A percentile compares a stretch with the other conserved stretches of the same genome.
Conservation (phyloP, 2,888 invertebrate species). For the Vandiemenella viatica region DNA sequence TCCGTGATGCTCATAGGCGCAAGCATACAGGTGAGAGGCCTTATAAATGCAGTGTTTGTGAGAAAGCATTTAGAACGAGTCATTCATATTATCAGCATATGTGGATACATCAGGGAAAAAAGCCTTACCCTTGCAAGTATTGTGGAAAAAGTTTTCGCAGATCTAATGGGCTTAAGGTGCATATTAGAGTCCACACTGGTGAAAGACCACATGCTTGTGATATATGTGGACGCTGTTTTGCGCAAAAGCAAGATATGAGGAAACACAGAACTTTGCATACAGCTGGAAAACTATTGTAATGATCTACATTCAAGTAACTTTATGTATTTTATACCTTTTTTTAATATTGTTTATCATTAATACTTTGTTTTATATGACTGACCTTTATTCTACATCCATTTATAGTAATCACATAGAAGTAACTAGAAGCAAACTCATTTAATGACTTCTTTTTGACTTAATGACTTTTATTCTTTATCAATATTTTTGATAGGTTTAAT, state of each 20-base stretch:
- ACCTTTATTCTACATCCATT: too few species aligned
- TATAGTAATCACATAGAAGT: too few species aligned
- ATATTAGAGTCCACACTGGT: constrained; percentile 42
- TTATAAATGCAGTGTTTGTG: constrained; percentile 25
- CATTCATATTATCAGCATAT: constrained; percentile 50
- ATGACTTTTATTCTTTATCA: too few species aligned
- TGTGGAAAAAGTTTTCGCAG: constrained; percentile 47
- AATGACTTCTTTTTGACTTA: too few species aligned
- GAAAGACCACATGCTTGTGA: constrained; percentile 25
- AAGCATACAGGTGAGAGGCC: constrained; percentile 25
- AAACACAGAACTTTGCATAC: constrained; percentile 17
- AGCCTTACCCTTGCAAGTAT: constrained; percentile 43
- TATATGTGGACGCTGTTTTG: constrained; percentile 24
- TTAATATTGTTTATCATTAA: too few species aligned
- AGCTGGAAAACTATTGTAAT: too few species aligned
- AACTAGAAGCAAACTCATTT: too few species aligned
- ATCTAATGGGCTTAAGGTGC: constrained; percentile 46
- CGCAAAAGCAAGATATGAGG: constrained; percentile 26
- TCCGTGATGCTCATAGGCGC: constrained; percentile 22
- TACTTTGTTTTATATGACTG: too few species aligned
- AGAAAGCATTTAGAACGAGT: constrained; percentile 35
- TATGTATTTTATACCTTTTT: too few species aligned
- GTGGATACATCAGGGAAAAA: constrained; percentile 37
- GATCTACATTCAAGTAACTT: too few species aligned
- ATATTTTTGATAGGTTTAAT: too few species aligned